phyloP scores from a whole-genome alignment of 1,140 invertebrate genomes.

The Heliconius eleuchia region DNA sequence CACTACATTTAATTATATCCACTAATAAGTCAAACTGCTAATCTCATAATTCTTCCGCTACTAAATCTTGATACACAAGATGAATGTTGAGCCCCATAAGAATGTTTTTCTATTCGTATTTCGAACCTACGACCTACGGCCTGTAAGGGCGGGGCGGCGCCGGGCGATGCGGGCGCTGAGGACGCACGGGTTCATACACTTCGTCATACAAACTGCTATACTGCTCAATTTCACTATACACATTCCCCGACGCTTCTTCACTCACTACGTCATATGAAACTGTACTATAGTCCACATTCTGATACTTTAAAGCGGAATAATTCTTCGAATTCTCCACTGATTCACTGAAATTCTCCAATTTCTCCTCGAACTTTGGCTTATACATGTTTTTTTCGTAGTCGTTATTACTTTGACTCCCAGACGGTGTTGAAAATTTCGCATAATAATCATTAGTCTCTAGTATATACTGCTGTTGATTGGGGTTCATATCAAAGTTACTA shows the following conservation, averaged over 20 bases:
- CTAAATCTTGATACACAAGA: no score
- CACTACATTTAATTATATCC: no score
- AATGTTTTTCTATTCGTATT: neutral
- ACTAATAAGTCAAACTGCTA: no score
- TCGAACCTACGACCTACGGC: slow-evolving; percentile 22
- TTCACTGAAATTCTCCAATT: slow-evolving; percentile 68
- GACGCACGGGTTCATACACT: slow-evolving; percentile 58
- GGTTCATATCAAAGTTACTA: slow-evolving; percentile 66
- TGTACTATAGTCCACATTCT: slow-evolving; percentile 62
- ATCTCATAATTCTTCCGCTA: no score
- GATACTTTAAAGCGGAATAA: slow-evolving; percentile 70
- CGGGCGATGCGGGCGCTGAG: slow-evolving; percentile 65
- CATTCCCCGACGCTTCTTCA: slow-evolving; percentile 55
- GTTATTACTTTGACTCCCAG: slow-evolving; percentile 47
- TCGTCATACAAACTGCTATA: slow-evolving; percentile 62
- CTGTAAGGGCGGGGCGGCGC: slow-evolving; percentile 68
- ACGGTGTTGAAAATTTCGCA: slow-evolving; percentile 66
- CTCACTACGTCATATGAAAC: slow-evolving; percentile 23
- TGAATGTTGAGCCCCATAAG: no score
- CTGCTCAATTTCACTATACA: slow-evolving; percentile 70
- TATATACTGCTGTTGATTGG: slow-evolving; percentile 65
- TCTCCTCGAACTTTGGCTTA: slow-evolving; percentile 66
- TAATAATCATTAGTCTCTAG: slow-evolving; percentile 68
- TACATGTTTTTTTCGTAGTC: slow-evolving; percentile 75
- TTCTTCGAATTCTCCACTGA: slow-evolving; percentile 71